Conservation (phyloP, 1,140 invertebrate species). For the Manduca sexta region DNA sequence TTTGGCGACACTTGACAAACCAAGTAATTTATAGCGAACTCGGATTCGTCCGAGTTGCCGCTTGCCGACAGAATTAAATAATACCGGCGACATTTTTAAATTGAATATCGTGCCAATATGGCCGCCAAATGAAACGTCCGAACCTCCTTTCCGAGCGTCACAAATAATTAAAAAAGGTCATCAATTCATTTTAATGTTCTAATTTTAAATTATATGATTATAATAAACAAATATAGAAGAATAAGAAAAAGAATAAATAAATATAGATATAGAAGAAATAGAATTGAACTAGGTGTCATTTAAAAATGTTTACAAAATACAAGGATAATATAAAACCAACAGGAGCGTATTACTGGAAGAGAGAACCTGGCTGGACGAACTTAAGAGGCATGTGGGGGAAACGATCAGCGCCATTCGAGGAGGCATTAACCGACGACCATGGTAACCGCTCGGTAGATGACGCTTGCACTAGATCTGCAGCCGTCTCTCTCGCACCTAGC, state of each 20-base stretch:
- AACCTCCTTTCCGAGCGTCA: too few species aligned
- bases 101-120: slow-evolving; percentile 23
- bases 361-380: slow-evolving; percentile 83
- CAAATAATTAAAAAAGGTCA: too few species aligned
- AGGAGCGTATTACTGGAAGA: slow-evolving; percentile 77
- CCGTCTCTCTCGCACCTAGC: slow-evolving; percentile 8
- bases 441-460: slow-evolving; percentile 30
- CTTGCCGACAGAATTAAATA: slow-evolving; percentile 14
- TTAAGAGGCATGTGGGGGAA: slow-evolving; percentile 84
- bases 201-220: too few species aligned
- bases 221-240: too few species aligned
- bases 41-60: slow-evolving; percentile 1
- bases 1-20: background rate
- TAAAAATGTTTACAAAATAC: background rate
- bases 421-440: slow-evolving; percentile 36
- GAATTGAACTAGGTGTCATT: too few species aligned
- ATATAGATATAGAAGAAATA: too few species aligned
- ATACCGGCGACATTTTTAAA: slow-evolving; percentile 23
- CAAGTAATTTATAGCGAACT: background rate
- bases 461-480: background rate
- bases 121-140: slow-evolving; percentile 6
- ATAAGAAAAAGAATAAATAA: too few species aligned
- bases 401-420: slow-evolving; percentile 32
- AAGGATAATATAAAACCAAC: slow-evolving; percentile 21
- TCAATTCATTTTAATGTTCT: too few species aligned